Conservation (phyloP, 2,113 vertebrate genomes). For the Ptyas mucosa region DNA sequence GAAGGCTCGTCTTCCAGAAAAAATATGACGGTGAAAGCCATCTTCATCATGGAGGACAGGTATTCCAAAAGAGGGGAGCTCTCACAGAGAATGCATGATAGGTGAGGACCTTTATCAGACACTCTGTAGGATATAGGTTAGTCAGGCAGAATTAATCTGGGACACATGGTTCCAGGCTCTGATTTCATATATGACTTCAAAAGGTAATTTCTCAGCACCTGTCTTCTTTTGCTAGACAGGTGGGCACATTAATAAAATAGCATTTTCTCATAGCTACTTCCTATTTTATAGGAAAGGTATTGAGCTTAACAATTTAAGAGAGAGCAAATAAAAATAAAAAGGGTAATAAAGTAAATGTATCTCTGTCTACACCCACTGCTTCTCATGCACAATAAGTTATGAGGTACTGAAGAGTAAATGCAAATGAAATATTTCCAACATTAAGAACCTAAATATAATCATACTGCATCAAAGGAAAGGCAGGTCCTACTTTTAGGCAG, state of each 20-base stretch:
- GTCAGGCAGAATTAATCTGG: neutral
- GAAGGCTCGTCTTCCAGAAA: neutral
- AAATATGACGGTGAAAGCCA: neutral
- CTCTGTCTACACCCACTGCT: neutral
- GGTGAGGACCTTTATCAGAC: neutral
- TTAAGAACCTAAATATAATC: neutral
- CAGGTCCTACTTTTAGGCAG: neutral
- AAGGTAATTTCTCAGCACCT: neutral
- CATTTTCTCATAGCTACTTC: neutral
- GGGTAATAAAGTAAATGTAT: neutral
- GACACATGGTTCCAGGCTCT: neutral
- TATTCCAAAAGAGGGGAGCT: neutral
- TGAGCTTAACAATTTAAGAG: neutral
- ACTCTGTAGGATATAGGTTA: neutral
- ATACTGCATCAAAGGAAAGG: neutral
- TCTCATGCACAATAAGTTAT: neutral
- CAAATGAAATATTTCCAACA: neutral
- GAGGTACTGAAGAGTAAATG: neutral
- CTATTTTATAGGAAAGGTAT: neutral
- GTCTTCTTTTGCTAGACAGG: neutral
- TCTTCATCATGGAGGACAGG: neutral
- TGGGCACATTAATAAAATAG: neutral
- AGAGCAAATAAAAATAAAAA: neutral
- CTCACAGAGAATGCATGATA: neutral
- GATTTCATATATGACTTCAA: neutral